Evolutionary conservation across 2,888 invertebrate genomes (phyloP).

Genomic region (Drosophila subsilvestris): DNA sequence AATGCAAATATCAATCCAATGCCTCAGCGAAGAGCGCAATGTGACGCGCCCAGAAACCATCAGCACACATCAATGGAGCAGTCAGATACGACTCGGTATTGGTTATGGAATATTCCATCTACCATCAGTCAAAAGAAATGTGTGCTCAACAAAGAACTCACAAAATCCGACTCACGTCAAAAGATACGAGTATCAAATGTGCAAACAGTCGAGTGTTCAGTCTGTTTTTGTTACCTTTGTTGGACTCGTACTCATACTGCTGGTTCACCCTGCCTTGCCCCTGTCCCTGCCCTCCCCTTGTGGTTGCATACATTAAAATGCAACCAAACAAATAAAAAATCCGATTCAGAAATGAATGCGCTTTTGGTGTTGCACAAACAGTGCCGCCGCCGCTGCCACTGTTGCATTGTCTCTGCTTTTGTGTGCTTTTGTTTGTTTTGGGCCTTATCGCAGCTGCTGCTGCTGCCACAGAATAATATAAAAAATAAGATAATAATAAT

Average conservation of each 20-base stretch:
- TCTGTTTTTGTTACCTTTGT: conserved; percentile 42
- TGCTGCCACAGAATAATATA: conserved; percentile 35
- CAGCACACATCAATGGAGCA: conserved; percentile 49
- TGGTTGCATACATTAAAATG: conserved; percentile 45
- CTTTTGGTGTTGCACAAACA: conserved; percentile 67
- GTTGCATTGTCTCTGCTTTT: conserved; percentile 42
- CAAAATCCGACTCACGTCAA: conserved; percentile 54
- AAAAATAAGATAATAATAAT: conserved; percentile 15
- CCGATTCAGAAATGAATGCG: conserved; percentile 66
- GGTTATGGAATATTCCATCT: conserved; percentile 23
- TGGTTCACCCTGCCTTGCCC: background rate
- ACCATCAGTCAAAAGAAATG: conserved; percentile 57
- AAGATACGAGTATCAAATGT: conserved; percentile 57
- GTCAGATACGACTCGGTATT: conserved; percentile 1
- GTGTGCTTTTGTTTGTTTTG: conserved; percentile 12
- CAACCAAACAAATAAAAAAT: conserved; percentile 39
- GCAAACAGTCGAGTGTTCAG: conserved; percentile 50
- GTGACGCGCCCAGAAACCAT: conserved; percentile 71
- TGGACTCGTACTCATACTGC: conserved; percentile 9
- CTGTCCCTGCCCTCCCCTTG: conserved; percentile 25
- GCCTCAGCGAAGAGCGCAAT: conserved; percentile 51
- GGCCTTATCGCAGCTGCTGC: conserved; percentile 35
- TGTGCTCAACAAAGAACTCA: conserved; percentile 55
- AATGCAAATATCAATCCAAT: conserved; percentile 47
- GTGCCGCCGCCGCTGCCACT: conserved; percentile 40